phyloP scores from a whole-genome alignment of 2,113 vertebrate species.

The Nanorana parkeri region DNA sequence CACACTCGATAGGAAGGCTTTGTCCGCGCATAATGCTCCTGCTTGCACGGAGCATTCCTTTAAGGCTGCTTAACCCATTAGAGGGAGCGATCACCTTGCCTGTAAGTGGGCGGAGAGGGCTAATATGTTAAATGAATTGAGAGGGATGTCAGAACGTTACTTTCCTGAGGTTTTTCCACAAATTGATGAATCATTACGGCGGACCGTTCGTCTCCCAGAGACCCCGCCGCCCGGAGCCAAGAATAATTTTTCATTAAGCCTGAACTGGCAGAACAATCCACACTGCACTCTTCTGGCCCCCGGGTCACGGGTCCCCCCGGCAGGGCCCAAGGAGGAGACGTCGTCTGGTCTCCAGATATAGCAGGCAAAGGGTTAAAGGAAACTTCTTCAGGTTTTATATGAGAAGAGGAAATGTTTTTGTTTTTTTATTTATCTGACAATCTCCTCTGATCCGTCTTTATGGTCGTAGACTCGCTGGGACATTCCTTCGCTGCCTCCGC shows the following conservation, averaged over 20 bases:
- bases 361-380: too few relatives aligned
- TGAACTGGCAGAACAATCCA: slow-evolving; percentile 15
- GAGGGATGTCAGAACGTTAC: slow-evolving; percentile 62
- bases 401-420: too few relatives aligned
- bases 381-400: too few relatives aligned
- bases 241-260: slow-evolving; percentile 30
- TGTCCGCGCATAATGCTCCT: too few relatives aligned
- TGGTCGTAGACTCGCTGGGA: too few relatives aligned
- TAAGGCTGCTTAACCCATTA: background rate
- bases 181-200: slow-evolving; percentile 58
- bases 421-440: too few relatives aligned
- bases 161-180: slow-evolving; percentile 63
- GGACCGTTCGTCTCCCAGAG: slow-evolving; percentile 33
- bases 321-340: background rate
- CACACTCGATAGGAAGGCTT: too few relatives aligned
- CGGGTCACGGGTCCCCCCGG: background rate
- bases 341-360: slow-evolving; percentile 9
- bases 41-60: too few relatives aligned
- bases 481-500: too few relatives aligned
- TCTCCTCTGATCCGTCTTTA: too few relatives aligned
- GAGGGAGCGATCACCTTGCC: background rate
- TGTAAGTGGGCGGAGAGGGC: slow-evolving; percentile 59
- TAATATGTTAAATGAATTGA: slow-evolving; percentile 63
- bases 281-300: background rate
- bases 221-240: slow-evolving; percentile 5